Evolutionary conservation across 2,113 vertebrate genomes (phyloP).

Genomic region (Vidua chalybeata): DNA sequence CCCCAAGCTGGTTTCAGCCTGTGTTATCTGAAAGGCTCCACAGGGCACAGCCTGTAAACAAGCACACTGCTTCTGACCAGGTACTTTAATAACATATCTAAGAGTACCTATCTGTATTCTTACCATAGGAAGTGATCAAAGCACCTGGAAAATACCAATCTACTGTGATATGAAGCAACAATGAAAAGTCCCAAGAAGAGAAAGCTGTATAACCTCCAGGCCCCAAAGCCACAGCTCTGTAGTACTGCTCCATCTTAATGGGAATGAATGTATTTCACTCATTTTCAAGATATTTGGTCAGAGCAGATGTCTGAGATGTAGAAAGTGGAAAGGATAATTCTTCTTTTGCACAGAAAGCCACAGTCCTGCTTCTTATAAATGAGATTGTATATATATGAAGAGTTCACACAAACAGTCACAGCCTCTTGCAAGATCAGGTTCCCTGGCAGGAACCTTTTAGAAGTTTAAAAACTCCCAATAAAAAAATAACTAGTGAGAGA

Average conservation of each 20-base stretch:
- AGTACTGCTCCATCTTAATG: neutral
- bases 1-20: neutral
- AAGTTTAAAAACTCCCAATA: neutral
- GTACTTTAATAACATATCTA: neutral
- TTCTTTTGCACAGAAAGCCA: neutral
- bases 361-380: neutral
- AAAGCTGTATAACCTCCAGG: neutral
- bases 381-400: neutral
- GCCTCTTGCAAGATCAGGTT: neutral
- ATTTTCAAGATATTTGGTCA: neutral
- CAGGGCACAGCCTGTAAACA: neutral
- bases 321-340: neutral
- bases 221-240: neutral
- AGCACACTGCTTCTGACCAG: neutral
- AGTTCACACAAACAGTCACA: fast-evolving
- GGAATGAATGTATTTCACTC: neutral
- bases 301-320: neutral
- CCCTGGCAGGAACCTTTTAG: neutral
- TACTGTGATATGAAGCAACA: neutral
- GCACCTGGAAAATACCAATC: neutral
- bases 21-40: neutral
- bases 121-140: neutral
- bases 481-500: neutral
- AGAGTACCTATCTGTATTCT: neutral
- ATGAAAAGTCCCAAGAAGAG: neutral